Conservation (phyloP, 92 coral and sea anemone genomes). For the Paramuricea clavata region DNA sequence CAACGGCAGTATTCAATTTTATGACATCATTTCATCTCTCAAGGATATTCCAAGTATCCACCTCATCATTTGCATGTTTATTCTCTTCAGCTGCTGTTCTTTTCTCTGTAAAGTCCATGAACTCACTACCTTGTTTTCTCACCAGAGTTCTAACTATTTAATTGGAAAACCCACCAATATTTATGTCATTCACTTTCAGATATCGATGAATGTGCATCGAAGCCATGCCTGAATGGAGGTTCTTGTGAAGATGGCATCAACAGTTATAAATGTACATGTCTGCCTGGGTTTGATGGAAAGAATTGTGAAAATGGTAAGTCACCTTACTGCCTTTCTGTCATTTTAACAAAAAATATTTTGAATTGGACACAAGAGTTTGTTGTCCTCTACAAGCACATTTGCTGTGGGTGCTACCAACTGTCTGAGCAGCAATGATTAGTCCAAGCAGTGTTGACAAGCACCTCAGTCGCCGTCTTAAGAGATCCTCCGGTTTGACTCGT, state of each 20-base stretch:
- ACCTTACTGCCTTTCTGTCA: not conserved
- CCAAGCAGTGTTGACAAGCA: too few relatives aligned
- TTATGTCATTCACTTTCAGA: not conserved
- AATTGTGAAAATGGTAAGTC: conserved; percentile 47
- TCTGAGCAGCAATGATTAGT: too few relatives aligned
- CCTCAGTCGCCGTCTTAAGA: too few relatives aligned
- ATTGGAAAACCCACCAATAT: not conserved
- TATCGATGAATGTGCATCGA: conserved; percentile 30
- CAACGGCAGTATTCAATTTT: too few relatives aligned
- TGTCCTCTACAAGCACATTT: too few relatives aligned
- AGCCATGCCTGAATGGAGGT: conserved; percentile 31
- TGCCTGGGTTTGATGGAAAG: conserved; percentile 36
- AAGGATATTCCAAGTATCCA: too few relatives aligned
- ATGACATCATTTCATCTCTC: not conserved
- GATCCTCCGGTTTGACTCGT: too few relatives aligned
- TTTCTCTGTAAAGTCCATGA: not conserved
- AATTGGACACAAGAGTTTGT: too few relatives aligned
- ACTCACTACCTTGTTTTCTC: not conserved
- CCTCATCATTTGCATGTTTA: not conserved
- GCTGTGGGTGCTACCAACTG: too few relatives aligned
- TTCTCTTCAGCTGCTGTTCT: too few relatives aligned
- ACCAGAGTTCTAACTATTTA: not conserved
- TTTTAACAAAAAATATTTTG: too few relatives aligned
- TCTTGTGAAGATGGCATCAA: conserved; percentile 33
- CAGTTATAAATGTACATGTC: conserved; percentile 31